Percentiles rank a stretch among this genome's conserved stretches.
Evolutionary conservation across 1,140 invertebrate genomes (phyloP).

Genomic region (Psilanteris sp.): DNA sequence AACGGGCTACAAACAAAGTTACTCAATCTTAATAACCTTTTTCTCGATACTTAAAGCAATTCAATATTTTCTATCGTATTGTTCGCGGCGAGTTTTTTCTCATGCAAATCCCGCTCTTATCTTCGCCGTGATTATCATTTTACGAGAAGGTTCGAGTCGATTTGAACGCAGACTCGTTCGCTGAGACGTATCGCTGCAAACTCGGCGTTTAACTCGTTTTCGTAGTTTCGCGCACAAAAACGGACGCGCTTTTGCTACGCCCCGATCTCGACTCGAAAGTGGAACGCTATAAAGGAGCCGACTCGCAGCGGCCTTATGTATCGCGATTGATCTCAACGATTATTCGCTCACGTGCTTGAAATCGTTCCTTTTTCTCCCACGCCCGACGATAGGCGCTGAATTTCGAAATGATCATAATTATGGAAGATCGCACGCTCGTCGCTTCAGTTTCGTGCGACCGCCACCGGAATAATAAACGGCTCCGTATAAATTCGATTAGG

Average conservation of each 20-base stretch:
- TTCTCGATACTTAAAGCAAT: slow-evolving; percentile 29
- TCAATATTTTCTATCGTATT: slow-evolving; percentile 34
- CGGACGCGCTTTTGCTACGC: slow-evolving; percentile 70
- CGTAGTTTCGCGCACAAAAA: slow-evolving; percentile 26
- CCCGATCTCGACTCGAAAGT: slow-evolving; percentile 79
- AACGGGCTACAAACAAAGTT: slow-evolving; percentile 8
- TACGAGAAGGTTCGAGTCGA: slow-evolving; percentile 1
- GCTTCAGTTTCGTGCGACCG: slow-evolving; percentile 53
- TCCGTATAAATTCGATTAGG: too few relatives aligned
- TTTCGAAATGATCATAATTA: slow-evolving; percentile 63
- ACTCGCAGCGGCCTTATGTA: slow-evolving; percentile 65
- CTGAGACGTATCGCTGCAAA: slow-evolving; percentile 3
- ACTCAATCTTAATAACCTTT: slow-evolving; percentile 41
- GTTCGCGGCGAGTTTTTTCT: slow-evolving; percentile 21
- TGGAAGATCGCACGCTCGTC: slow-evolving; percentile 62
- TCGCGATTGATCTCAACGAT: slow-evolving; percentile 67
- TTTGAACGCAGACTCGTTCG: background rate
- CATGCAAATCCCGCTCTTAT: slow-evolving; percentile 32
- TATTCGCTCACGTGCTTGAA: slow-evolving; percentile 67
- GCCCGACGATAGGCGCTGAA: slow-evolving; percentile 55
- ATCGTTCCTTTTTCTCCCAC: slow-evolving; percentile 71
- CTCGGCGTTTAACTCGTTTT: slow-evolving; percentile 2
- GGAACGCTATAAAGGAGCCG: slow-evolving; percentile 79
- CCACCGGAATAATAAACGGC: too few relatives aligned
- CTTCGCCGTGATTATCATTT: slow-evolving; percentile 9